These are phyloP conservation scores for Thripadectes ignobilis DNA, from an alignment of 2,797 vertebrate species.

Conservation along the genomic window DNA sequence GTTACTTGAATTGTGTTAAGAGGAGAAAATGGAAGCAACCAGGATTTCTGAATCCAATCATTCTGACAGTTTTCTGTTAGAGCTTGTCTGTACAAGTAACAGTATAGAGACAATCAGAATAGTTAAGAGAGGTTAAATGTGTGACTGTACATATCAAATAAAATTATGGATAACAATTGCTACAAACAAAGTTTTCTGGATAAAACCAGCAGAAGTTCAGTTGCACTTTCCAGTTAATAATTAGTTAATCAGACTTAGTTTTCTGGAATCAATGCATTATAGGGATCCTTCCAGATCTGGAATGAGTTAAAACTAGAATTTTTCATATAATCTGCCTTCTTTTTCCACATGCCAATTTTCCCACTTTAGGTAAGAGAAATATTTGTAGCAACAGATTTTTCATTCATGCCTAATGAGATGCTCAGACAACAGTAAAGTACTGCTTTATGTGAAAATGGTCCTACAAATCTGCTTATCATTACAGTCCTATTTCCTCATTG, in stretches of 20 bases:
- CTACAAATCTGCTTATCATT: background rate
- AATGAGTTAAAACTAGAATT: background rate
- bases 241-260: background rate
- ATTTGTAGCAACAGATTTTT: background rate
- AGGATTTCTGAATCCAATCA: background rate
- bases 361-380: background rate
- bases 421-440: background rate
- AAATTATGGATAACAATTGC: background rate
- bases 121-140: background rate
- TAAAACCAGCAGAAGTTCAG: background rate
- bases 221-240: background rate
- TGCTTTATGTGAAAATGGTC: background rate
- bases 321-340: background rate
- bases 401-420: background rate
- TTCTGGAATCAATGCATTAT: background rate
- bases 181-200: background rate
- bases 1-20: background rate
- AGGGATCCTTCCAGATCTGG: background rate
- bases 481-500: background rate
- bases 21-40: background rate
- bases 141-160: background rate
- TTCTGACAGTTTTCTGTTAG: background rate
- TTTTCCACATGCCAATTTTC: background rate
- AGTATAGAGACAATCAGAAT: background rate
- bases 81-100: background rate